Percentiles rank a stretch among this genome's conserved stretches.
These are phyloP conservation scores for Thamnophis sirtalis DNA, from an alignment of 2,113 vertebrate genomes.

Conservation along the genomic window DNA sequence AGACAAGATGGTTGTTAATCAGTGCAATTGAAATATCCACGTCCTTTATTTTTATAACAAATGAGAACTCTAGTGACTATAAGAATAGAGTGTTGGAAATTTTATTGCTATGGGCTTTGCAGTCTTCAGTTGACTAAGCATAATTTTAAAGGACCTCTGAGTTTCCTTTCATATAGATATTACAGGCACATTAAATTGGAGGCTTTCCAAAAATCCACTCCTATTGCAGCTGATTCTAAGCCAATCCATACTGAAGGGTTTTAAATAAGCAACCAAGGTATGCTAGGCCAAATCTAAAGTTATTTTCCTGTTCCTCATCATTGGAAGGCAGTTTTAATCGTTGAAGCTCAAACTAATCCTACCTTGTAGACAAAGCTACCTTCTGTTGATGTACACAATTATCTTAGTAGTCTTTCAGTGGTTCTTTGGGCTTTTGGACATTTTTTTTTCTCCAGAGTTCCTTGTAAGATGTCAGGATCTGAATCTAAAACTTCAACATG, in stretches of 20 bases:
- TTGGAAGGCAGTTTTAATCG: background rate
- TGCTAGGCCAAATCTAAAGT: background rate
- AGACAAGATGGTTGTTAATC: slow-evolving; percentile 6
- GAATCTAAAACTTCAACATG: background rate
- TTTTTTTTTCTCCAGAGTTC: background rate
- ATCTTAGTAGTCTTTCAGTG: background rate
- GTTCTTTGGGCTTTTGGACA: background rate
- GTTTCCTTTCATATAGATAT: background rate
- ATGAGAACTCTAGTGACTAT: background rate
- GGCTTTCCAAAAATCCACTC: background rate
- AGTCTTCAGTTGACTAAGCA: background rate
- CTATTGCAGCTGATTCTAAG: background rate
- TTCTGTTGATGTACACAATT: background rate
- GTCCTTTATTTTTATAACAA: background rate
- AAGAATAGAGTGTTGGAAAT: slow-evolving; percentile 2
- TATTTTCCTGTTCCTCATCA: background rate
- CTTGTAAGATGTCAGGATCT: background rate
- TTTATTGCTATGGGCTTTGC: slow-evolving; percentile 2
- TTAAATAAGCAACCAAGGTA: background rate
- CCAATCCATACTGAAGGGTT: background rate
- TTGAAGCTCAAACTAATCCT: background rate
- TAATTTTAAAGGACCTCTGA: slow-evolving; percentile 3
- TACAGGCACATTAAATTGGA: background rate
- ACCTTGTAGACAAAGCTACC: background rate
- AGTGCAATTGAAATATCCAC: background rate